phyloP scores from a whole-genome alignment of 1,140 invertebrate genomes.

The Physella acuta region DNA sequence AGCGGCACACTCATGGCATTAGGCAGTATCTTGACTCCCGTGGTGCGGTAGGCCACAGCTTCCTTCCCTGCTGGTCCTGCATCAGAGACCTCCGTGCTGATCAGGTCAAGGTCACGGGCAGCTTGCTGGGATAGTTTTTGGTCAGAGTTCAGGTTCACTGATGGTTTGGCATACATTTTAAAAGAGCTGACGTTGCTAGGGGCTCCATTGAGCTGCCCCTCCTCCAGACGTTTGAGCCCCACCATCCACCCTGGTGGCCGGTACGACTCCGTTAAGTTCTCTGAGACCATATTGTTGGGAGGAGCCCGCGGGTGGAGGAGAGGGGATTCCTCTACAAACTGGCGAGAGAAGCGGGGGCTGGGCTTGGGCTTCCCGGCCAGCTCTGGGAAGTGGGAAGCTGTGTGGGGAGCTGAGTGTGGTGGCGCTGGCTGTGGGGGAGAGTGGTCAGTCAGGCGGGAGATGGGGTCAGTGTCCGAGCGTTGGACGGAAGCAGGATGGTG shows the following conservation, averaged over 20 bases:
- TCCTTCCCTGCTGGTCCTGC: background rate
- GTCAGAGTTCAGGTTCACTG: background rate
- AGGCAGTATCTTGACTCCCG: slow-evolving; percentile 10
- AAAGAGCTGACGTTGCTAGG: slow-evolving; percentile 25
- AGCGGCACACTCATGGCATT: background rate
- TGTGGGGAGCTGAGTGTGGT: slow-evolving; percentile 16
- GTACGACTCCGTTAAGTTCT: slow-evolving; percentile 2
- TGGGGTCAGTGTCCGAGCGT: slow-evolving; percentile 24
- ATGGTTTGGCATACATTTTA: slow-evolving; percentile 27
- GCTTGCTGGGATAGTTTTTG: background rate
- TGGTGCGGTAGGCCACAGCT: slow-evolving; percentile 11
- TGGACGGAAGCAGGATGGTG: slow-evolving; percentile 18
- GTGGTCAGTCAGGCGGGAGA: slow-evolving; percentile 15
- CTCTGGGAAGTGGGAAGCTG: slow-evolving; percentile 18
- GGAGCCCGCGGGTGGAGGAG: background rate
- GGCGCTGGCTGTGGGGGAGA: slow-evolving; percentile 20
- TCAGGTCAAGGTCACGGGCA: slow-evolving; percentile 30
- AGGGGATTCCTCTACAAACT: slow-evolving; percentile 30
- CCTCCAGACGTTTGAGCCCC: slow-evolving; percentile 9
- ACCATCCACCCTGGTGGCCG: slow-evolving; percentile 21
- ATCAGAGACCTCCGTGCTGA: slow-evolving; percentile 25
- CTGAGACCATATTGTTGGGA: background rate
- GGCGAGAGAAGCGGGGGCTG: slow-evolving; percentile 49
- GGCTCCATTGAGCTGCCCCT: slow-evolving; percentile 13
- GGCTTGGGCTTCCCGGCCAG: slow-evolving; percentile 38